Evolutionary conservation across 2,888 invertebrate species (phyloP).

Genomic region (Macaria liturata): DNA sequence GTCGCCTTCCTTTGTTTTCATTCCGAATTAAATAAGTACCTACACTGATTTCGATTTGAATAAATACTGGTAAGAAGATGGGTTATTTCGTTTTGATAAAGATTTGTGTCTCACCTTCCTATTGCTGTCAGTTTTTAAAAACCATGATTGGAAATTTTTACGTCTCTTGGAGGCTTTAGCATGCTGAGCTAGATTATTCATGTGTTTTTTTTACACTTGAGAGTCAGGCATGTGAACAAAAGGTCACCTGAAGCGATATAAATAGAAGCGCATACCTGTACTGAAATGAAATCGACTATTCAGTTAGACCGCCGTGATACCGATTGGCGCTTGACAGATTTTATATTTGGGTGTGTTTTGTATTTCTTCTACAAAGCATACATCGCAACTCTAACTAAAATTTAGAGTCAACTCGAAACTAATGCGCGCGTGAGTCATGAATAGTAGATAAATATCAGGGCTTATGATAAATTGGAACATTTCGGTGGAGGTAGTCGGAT

Average conservation of each 20-base stretch:
- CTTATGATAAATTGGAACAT: constrained; percentile 66
- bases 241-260: too few relatives aligned
- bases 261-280: too few relatives aligned
- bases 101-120: too few relatives aligned
- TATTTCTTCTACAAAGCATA: too few relatives aligned
- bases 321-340: too few relatives aligned
- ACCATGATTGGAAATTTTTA: neutral
- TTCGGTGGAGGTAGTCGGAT: constrained; percentile 61
- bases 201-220: neutral
- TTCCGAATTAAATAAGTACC: constrained; percentile 21
- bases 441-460: constrained; percentile 60
- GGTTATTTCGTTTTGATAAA: too few relatives aligned
- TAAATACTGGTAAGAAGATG: neutral
- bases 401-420: constrained; percentile 1
- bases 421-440: constrained; percentile 34
- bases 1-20: constrained; percentile 39
- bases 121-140: neutral
- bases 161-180: too few relatives aligned
- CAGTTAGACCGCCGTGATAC: too few relatives aligned
- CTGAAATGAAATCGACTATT: too few relatives aligned
- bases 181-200: too few relatives aligned
- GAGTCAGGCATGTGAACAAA: too few relatives aligned
- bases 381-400: neutral
- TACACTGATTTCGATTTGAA: constrained; percentile 5
- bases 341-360: too few relatives aligned